Evolutionary conservation across 2,797 vertebrate species (phyloP).

Genomic region (Tapera naevia): DNA sequence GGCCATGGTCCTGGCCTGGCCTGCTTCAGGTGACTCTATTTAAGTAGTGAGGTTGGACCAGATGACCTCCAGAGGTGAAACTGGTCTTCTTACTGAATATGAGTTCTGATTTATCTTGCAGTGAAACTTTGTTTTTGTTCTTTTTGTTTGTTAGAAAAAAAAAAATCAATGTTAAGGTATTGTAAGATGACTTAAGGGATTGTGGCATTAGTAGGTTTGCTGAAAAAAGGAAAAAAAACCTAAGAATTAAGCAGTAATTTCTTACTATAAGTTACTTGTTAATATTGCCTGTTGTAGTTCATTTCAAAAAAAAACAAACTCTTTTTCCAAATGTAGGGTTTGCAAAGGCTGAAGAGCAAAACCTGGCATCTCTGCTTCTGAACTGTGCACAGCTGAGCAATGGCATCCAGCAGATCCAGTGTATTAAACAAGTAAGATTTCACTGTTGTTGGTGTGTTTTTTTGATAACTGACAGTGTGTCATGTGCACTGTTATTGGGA

Average conservation of each 20-base stretch:
- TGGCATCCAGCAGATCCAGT: conserved; percentile 90
- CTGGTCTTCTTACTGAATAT: not conserved
- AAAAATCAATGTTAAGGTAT: not conserved
- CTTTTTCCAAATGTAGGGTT: conserved; percentile 62
- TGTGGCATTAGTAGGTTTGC: not conserved
- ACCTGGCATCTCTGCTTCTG: conserved; percentile 84
- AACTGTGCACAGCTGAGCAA: conserved; percentile 80
- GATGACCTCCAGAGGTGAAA: not conserved
- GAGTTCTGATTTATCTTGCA: not conserved
- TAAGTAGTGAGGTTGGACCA: not conserved
- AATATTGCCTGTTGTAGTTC: not conserved
- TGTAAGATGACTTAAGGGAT: not conserved
- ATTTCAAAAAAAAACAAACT: not conserved
- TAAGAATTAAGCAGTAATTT: not conserved
- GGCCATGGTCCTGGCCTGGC: not conserved
- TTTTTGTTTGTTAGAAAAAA: not conserved
- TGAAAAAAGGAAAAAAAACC: not conserved
- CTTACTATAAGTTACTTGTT: not conserved
- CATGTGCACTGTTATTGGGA: not conserved
- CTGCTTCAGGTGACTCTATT: not conserved
- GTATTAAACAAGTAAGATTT: conserved; percentile 87
- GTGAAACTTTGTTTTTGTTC: not conserved
- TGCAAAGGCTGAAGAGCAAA: conserved; percentile 73
- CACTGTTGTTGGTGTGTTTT: not conserved
- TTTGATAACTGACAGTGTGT: not conserved